Evolutionary conservation across 2,797 vertebrate species (phyloP).

Genomic region (Pangasius djambal): DNA sequence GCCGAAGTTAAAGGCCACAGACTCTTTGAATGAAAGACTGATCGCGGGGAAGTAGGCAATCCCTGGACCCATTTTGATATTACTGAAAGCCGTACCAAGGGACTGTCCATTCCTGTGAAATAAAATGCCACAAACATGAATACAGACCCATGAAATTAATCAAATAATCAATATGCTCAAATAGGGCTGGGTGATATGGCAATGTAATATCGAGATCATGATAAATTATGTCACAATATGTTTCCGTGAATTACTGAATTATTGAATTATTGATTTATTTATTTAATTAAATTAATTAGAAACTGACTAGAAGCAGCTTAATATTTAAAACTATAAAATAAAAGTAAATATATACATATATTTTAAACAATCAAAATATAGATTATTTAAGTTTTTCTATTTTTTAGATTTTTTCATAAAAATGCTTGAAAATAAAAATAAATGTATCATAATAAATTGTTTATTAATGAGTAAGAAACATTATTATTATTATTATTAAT

Average conservation of each 20-base stretch:
- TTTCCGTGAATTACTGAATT: neutral
- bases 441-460: neutral
- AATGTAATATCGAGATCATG: neutral
- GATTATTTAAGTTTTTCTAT: neutral
- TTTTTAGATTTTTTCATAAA: neutral
- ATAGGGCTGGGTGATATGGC: too few species aligned
- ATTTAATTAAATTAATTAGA: neutral
- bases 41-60: slow-evolving; percentile 97
- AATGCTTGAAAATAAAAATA: neutral
- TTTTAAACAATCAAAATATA: neutral
- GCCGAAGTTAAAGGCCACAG: slow-evolving; percentile 98
- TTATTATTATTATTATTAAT: neutral
- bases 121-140: slow-evolving; percentile 13
- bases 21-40: slow-evolving; percentile 98
- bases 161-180: neutral
- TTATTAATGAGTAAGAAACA: neutral
- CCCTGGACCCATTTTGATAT: slow-evolving; percentile 88
- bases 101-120: slow-evolving; percentile 88
- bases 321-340: neutral
- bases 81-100: slow-evolving; percentile 89
- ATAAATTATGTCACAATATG: neutral
- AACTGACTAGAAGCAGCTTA: neutral
- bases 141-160: neutral
- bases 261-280: neutral
- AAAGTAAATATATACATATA: neutral